These are phyloP conservation scores for Nansenia antarctica DNA, from an alignment of 2,113 vertebrate species.

Conservation along the genomic window DNA sequence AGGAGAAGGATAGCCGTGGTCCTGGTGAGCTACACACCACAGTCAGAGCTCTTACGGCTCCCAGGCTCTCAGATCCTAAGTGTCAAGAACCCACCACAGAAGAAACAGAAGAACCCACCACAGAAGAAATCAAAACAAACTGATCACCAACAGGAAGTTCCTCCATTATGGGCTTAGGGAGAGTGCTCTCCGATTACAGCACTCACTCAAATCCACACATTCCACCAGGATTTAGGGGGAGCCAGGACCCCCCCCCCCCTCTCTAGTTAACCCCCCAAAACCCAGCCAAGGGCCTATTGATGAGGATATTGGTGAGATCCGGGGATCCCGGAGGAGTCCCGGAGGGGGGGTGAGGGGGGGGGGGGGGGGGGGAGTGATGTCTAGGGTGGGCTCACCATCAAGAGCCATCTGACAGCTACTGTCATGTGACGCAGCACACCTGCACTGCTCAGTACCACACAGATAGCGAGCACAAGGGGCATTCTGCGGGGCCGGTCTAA, in stretches of 20 bases:
- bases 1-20: not conserved
- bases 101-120: too few species aligned
- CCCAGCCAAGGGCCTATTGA: constrained; percentile 39
- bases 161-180: constrained; percentile 76
- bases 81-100: constrained; percentile 67
- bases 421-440: constrained; percentile 54
- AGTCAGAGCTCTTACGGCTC: too few species aligned
- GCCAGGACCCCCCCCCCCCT: not conserved
- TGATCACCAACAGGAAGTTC: constrained; percentile 71
- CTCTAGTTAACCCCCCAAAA: constrained; percentile 4
- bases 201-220: constrained; percentile 68
- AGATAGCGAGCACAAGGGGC: not conserved
- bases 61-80: constrained; percentile 55
- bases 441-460: constrained; percentile 20
- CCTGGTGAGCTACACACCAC: too few species aligned
- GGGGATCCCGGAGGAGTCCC: constrained; percentile 29
- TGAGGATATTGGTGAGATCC: constrained; percentile 31
- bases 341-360: constrained; percentile 20
- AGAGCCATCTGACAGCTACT: constrained; percentile 40
- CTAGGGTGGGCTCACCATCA: constrained; percentile 43
- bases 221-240: constrained; percentile 66
- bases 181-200: constrained; percentile 71
- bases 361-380: constrained; percentile 27
- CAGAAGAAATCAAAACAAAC: constrained; percentile 72
- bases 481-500: too few species aligned